Base-by-base conservation (phyloP, 2,888 invertebrate species). In the Onthophagus sagittarius region DNA sequence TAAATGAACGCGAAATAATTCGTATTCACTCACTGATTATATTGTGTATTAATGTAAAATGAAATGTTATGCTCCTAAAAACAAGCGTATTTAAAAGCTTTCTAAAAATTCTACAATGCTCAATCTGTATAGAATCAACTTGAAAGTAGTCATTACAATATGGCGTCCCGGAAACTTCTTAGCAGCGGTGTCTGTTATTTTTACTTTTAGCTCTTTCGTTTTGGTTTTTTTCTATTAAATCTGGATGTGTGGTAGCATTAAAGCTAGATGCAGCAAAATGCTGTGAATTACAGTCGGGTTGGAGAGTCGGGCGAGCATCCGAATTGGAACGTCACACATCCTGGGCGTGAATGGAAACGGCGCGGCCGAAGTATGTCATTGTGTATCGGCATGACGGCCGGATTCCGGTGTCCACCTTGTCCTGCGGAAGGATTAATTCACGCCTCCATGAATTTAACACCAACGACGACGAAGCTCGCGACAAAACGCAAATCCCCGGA, bases 401-500 rank as follows among this genome's bases (percentile, higher is more conserved):
- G 67, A 67, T 67, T 67, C 67, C 67, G 67, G 67, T 67, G 67
- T 67, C 67, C 67, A 67, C 67, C 67, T 67, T 67, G 67, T 67
- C 31, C 67, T 67, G 14, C 67, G 67, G 67, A 67, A 67, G 67
- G 67, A 67, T 67, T 67, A 67, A 67, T 67, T 67, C 67, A 67
- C 67, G 67, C 31, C 67, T 67, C 23, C 31, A 5, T 67, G 67
- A 67, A 31, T 67, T 67, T 67, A 23, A n/a, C 67, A 23, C 31
- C 31, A 15, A 7, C 63, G 63, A 15, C 39, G 67, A 67, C 67
- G 23, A n/a, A 31, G 15, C 23, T 67, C 67, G 31, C 31, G 32
- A 67, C 67, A 67, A 67, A 67, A 67, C 67, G 39, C 39, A 53
- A 53, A 53, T 53, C 39, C 39, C 39, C 39, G 39, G 23, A 23